These are phyloP conservation scores for Caiman crocodilus DNA, from an alignment of 2,797 vertebrate species.

Conservation along the genomic window DNA sequence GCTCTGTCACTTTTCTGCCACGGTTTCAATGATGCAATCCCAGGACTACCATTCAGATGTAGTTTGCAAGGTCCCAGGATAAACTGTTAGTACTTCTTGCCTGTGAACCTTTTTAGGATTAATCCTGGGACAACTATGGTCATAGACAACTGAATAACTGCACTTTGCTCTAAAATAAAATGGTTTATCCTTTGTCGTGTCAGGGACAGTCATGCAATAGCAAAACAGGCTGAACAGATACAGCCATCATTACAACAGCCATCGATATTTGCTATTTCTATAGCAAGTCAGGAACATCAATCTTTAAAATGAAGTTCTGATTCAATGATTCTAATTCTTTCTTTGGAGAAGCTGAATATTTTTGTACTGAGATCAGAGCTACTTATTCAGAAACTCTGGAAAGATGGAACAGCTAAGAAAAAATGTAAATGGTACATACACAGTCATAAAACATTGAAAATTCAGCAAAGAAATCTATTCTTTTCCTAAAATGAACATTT, in stretches of 20 bases:
- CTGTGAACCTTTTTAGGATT: too few relatives aligned
- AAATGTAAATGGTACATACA: neutral
- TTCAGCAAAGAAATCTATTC: neutral
- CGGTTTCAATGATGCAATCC: too few relatives aligned
- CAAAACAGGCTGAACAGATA: constrained; percentile 32
- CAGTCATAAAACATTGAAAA: neutral
- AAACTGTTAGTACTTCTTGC: too few relatives aligned
- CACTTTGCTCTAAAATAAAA: neutral
- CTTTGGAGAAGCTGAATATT: neutral
- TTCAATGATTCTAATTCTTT: neutral
- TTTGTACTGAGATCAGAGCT: neutral
- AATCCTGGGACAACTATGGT: too few relatives aligned
- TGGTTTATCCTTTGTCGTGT: constrained; percentile 26
- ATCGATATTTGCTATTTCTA: constrained; percentile 20
- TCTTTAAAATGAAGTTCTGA: neutral
- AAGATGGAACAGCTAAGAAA: neutral
- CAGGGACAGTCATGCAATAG: constrained; percentile 2
- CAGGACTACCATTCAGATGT: too few relatives aligned
- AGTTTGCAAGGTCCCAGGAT: too few relatives aligned
- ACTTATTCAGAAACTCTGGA: neutral
- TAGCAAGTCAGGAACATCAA: neutral
- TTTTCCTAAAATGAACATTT: neutral
- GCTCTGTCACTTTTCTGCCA: too few relatives aligned
- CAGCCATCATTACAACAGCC: constrained; percentile 10
- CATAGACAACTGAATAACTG: too few relatives aligned